Evolutionary conservation across 2,797 vertebrate species (phyloP).

Genomic region (Potorous gilbertii): DNA sequence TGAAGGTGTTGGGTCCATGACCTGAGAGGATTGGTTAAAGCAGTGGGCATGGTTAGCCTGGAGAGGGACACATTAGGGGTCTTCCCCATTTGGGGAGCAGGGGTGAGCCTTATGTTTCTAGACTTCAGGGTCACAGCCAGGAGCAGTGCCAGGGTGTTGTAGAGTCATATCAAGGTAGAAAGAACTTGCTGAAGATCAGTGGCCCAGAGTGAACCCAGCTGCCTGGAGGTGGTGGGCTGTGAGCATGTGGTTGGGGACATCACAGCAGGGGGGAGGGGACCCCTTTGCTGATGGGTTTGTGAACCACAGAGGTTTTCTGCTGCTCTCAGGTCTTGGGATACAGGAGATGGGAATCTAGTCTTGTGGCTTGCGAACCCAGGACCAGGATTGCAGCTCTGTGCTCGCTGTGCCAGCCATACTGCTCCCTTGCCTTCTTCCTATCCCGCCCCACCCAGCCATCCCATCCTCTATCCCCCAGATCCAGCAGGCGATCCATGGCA

Average conservation of each 20-base stretch:
- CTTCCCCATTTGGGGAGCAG: neutral
- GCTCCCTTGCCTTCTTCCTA: neutral
- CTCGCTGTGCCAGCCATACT: accelerated
- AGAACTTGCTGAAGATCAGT: neutral
- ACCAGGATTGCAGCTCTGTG: accelerated
- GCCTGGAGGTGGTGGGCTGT: neutral
- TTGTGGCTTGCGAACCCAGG: neutral
- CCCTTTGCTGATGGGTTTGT: neutral
- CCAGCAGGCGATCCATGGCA: constrained; percentile 92
- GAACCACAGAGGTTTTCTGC: no score
- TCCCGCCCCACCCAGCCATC: neutral
- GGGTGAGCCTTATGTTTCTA: neutral
- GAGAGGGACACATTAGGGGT: neutral
- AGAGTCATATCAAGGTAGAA: neutral
- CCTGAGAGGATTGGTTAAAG: no score
- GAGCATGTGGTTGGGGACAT: neutral
- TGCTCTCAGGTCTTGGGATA: neutral
- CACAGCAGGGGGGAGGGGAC: neutral
- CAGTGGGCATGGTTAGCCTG: neutral
- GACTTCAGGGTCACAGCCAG: neutral
- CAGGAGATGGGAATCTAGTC: accelerated
- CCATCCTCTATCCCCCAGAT: constrained; percentile 85
- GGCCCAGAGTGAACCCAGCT: neutral
- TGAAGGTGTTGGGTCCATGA: neutral
- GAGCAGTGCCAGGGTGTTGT: neutral